Percentiles rank a stretch among this genome's conserved stretches.
phyloP scores from a whole-genome alignment of 2,797 vertebrate species.

The Ctenochaetus hawaiiensis region DNA sequence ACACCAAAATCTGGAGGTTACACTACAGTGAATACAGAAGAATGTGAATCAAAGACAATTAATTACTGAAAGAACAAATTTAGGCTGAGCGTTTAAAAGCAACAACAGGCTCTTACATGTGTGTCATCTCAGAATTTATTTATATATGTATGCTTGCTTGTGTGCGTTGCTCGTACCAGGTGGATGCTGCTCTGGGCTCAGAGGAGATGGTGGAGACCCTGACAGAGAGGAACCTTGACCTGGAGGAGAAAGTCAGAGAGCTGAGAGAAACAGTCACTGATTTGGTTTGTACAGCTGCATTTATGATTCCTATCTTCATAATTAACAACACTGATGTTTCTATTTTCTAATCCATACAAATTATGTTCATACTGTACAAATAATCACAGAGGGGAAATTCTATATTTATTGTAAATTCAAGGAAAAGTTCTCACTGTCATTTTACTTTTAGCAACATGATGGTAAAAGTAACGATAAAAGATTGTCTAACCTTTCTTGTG shows the following conservation, averaged over 20 bases:
- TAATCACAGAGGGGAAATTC: neutral
- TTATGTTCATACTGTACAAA: neutral
- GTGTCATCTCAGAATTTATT: neutral
- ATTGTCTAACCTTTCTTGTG: constrained; percentile 22
- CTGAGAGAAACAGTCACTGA: constrained; percentile 94
- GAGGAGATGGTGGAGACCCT: constrained; percentile 99
- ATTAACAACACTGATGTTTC: neutral
- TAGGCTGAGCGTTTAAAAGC: neutral
- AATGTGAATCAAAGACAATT: neutral
- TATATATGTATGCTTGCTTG: neutral
- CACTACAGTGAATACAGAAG: neutral
- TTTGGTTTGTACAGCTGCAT: constrained; percentile 85
- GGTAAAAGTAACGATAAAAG: neutral
- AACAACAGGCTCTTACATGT: neutral
- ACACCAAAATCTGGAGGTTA: neutral
- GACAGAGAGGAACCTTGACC: constrained; percentile 94
- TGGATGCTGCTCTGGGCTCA: constrained; percentile 95
- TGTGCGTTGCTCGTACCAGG: constrained; percentile 77
- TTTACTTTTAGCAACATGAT: neutral
- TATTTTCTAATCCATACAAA: neutral
- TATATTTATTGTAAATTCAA: neutral
- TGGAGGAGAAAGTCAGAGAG: constrained; percentile 98
- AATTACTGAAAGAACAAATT: neutral
- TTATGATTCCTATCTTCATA: constrained; percentile 1
- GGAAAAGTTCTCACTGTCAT: neutral